phyloP scores from a whole-genome alignment of 2,113 vertebrate genomes.

The Eurystomus gularis region DNA sequence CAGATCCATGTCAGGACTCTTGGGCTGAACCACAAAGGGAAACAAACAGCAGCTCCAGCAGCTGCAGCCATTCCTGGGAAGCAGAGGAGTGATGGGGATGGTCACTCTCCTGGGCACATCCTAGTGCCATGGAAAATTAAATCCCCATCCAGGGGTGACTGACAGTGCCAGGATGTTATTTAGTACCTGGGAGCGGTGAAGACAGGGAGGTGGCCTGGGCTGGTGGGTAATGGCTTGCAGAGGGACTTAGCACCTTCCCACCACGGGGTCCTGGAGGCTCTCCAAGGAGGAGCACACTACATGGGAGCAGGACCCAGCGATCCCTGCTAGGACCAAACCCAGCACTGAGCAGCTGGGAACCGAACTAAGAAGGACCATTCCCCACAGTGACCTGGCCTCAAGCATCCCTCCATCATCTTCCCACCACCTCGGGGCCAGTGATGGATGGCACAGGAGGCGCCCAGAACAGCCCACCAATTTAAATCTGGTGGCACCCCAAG shows the following conservation, averaged over 20 bases:
- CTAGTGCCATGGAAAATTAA: neutral
- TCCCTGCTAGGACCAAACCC: neutral
- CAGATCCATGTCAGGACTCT: accelerated
- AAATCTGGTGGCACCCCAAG: neutral
- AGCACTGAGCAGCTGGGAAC: neutral
- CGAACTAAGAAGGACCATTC: neutral
- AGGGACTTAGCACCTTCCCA: neutral
- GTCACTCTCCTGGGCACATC: neutral
- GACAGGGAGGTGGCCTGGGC: too few relatives aligned
- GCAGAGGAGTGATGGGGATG: neutral
- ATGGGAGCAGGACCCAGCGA: neutral
- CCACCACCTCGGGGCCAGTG: neutral
- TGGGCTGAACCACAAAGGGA: accelerated
- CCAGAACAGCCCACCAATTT: neutral
- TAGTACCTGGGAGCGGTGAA: neutral
- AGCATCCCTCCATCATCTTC: neutral
- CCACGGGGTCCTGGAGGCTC: neutral
- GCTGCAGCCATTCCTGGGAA: neutral
- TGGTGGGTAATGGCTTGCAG: neutral
- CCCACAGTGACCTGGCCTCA: neutral
- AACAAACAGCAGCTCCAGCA: neutral
- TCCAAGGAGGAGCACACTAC: accelerated
- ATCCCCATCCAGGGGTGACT: accelerated
- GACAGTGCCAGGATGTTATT: neutral
- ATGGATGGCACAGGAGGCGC: neutral